These are phyloP conservation scores for Gyps fulvus DNA, from an alignment of 2,113 vertebrate species.

Conservation along the genomic window DNA sequence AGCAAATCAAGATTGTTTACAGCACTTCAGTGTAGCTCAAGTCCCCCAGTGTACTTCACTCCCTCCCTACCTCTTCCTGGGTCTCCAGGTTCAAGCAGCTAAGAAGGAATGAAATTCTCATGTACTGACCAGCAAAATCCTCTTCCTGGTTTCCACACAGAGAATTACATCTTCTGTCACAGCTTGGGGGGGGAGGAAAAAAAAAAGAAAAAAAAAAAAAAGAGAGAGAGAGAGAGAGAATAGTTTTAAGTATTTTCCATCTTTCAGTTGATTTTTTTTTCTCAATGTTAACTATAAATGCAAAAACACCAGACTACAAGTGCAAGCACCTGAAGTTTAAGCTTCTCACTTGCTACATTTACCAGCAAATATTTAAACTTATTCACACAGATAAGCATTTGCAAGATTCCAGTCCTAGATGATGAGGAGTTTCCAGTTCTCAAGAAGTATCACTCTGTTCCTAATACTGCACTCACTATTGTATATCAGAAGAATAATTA, in stretches of 20 bases:
- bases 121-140: neutral
- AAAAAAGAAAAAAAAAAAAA: too few relatives aligned
- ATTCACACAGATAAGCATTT: neutral
- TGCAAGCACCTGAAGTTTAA: neutral
- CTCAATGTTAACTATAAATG: neutral
- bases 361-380: neutral
- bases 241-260: neutral
- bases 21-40: neutral
- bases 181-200: too few relatives aligned
- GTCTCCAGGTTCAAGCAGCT: neutral
- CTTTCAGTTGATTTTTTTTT: neutral
- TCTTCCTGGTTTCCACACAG: neutral
- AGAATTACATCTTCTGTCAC: neutral
- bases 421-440: neutral
- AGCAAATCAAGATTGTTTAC: neutral
- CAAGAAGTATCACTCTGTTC: neutral
- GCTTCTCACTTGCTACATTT: neutral
- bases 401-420: neutral
- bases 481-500: neutral
- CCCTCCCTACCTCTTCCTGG: neutral
- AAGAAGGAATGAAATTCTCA: neutral
- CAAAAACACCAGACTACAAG: neutral
- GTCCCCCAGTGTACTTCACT: neutral
- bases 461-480: neutral
- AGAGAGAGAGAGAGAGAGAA: too few relatives aligned